Percentiles rank a stretch among this genome's conserved stretches.
phyloP scores from a whole-genome alignment of 2,113 vertebrate species.

The Picathartes gymnocephalus region DNA sequence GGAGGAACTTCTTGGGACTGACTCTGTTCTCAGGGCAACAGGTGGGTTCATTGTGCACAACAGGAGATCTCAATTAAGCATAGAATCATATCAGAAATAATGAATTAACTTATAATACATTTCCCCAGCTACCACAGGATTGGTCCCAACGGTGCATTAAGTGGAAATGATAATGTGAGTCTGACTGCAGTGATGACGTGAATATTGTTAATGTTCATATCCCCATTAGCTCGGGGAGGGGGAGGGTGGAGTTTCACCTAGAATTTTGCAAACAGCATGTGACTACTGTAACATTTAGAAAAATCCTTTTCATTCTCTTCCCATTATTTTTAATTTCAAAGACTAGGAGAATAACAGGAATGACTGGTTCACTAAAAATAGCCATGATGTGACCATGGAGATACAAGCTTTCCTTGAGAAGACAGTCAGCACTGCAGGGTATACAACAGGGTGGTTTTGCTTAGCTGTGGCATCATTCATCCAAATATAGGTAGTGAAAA shows the following conservation, averaged over 20 bases:
- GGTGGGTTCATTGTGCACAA: conserved; percentile 7
- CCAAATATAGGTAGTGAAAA: not conserved
- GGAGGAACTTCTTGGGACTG: not conserved
- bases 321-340: conserved; percentile 18
- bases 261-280: not conserved
- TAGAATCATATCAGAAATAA: not conserved
- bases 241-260: not conserved
- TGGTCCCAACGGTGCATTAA: conserved; percentile 43
- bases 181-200: conserved; percentile 39
- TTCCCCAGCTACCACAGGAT: conserved; percentile 17
- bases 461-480: not conserved
- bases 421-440: not conserved
- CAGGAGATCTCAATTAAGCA: conserved; percentile 26
- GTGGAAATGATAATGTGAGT: conserved; percentile 40
- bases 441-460: not conserved
- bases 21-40: not conserved
- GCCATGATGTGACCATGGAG: not conserved
- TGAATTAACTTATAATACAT: conserved; percentile 35
- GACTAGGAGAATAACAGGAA: not conserved
- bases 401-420: conserved; percentile 2
- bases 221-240: not conserved
- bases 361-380: conserved; percentile 50
- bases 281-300: conserved; percentile 28
- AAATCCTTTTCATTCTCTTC: not conserved
- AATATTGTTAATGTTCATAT: conserved; percentile 46